These are phyloP conservation scores for Sarcophaga subvicina DNA, from an alignment of 2,888 invertebrate genomes.

Conservation along the genomic window DNA sequence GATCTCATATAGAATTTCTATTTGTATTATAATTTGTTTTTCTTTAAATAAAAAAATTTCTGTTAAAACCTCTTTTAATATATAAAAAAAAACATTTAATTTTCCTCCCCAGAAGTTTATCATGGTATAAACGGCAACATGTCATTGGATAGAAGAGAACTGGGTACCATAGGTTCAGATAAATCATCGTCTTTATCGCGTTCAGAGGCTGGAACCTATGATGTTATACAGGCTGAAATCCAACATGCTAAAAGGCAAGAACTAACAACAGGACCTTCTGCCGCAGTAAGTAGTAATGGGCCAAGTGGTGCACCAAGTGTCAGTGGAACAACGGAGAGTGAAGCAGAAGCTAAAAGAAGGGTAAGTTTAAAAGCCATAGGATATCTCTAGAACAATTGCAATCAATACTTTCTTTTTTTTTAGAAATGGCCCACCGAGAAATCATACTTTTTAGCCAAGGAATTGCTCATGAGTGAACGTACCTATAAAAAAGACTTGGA, in stretches of 20 bases:
- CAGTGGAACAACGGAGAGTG: conserved; percentile 72
- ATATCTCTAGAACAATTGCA: neutral
- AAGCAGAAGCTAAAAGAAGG: conserved; percentile 79
- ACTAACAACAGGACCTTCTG: conserved; percentile 75
- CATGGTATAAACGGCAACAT: conserved; percentile 82
- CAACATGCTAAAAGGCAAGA: conserved; percentile 79
- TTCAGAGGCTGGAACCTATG: conserved; percentile 81
- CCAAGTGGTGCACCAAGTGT: conserved; percentile 46
- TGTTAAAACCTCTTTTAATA: neutral
- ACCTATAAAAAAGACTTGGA: conserved; percentile 97
- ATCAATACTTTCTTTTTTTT: neutral
- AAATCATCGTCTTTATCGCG: conserved; percentile 81
- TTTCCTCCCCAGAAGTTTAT: conserved; percentile 76
- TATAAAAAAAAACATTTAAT: neutral
- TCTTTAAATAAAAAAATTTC: neutral
- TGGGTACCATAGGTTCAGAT: conserved; percentile 79
- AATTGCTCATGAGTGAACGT: conserved; percentile 96
- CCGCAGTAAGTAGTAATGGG: conserved; percentile 74
- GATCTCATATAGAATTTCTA: neutral
- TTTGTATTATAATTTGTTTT: neutral
- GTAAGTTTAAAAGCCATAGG: conserved; percentile 61
- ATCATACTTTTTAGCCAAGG: conserved; percentile 93
- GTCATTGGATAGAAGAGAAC: conserved; percentile 81
- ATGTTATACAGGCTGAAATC: conserved; percentile 80
- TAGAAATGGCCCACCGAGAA: conserved; percentile 87